Base-by-base conservation (phyloP, 2,797 vertebrate species). In the Enoplosus armatus region DNA sequence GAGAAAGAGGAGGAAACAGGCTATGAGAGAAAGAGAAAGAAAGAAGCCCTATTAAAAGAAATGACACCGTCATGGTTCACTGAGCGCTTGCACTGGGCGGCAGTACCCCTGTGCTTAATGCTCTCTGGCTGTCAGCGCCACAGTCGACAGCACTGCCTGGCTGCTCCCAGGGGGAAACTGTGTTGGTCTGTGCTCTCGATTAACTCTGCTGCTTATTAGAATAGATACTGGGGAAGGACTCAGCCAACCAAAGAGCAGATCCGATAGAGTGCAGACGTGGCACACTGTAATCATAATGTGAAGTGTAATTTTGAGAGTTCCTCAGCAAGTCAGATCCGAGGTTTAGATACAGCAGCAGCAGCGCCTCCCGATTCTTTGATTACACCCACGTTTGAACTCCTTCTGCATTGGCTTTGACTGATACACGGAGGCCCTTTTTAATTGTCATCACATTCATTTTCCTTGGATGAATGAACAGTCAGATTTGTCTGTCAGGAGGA, bases 281-380 rank as follows among this genome's bases (percentile, higher is more conserved):
- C 61, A 35, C 43, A 26, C 58, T 83, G 75, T 88, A 85, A 90
- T 88, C 75, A 83, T 70, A 86, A 83, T 60, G 78, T 50, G 67
- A 82, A 86, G 77, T 75, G 82, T 83, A 85, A 86, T 87, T 88
- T 74, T 29, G 95, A 97, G 93, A 97, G 96, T 91, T 96, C 96
- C 82, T 96, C 95, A 55, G 95, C 96, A 92, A 96, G 96, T 94
- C 97, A 96, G 91, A 98, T 97, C 79, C 94, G 95, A 89, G 96
- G 86, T 91, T 97, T 84, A 96, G 97, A 95, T 96, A 96, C 94
- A 95, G 96, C 93, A 95, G 96, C 93, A 95, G 96, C 90, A 94
- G 96, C 89, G 31, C 61, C 39, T 15, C 70, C 58, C 37, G 37
- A 72, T 72, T 96, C 85, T 97, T 97, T 96, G 96, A 97, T 95